These are phyloP conservation scores for Xiphorhynchus erythropygius DNA, from an alignment of 2,797 vertebrate species.

Conservation along the genomic window DNA sequence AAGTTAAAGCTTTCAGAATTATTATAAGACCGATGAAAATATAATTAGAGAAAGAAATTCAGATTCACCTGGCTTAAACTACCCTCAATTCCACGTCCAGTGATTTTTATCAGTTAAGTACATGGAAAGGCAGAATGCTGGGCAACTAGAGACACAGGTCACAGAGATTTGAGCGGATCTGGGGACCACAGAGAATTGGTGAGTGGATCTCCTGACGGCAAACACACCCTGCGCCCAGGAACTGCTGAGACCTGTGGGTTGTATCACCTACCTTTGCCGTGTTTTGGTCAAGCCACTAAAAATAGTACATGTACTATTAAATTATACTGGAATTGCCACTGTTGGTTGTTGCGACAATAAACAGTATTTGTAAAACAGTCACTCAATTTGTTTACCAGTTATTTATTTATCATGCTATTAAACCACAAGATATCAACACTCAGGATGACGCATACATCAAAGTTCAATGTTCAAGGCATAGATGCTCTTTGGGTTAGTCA, in stretches of 20 bases:
- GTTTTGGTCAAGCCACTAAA: neutral
- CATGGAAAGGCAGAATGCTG: neutral
- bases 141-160: neutral
- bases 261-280: neutral
- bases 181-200: neutral
- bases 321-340: neutral
- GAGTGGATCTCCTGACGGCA: neutral
- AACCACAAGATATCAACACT: neutral
- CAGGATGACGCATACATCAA: neutral
- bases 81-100: neutral
- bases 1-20: neutral
- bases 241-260: neutral
- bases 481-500: neutral
- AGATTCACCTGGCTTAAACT: neutral
- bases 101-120: neutral
- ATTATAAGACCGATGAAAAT: neutral
- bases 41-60: neutral
- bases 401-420: neutral
- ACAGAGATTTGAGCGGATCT: fast-evolving
- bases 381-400: neutral
- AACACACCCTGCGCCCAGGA: neutral
- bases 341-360: neutral
- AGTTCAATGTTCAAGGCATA: neutral
- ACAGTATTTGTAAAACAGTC: neutral
- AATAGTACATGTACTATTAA: neutral